phyloP scores from a whole-genome alignment of 2,888 invertebrate genomes.

The Junonia oenone region DNA sequence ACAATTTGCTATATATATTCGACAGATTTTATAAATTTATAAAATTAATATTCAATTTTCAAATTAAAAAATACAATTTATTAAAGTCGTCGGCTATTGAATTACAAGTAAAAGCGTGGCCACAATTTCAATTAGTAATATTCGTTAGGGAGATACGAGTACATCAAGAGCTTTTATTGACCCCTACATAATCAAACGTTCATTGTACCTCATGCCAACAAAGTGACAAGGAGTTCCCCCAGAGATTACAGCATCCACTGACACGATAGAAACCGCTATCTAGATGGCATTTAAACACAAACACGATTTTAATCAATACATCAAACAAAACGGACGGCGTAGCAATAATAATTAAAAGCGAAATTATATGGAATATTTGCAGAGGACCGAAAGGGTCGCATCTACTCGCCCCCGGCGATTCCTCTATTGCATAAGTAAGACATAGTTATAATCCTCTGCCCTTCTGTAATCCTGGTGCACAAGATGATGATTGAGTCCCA shows the following conservation, averaged over 20 bases:
- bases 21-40: too few relatives aligned
- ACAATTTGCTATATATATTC: too few relatives aligned
- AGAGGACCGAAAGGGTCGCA: constrained; percentile 62
- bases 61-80: background rate
- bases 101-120: constrained; percentile 7
- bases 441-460: constrained; percentile 51
- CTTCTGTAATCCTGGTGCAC: constrained; percentile 67
- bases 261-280: constrained; percentile 45
- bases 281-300: constrained; percentile 66
- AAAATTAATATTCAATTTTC: background rate
- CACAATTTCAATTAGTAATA: constrained; percentile 25
- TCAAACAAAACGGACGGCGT: constrained; percentile 71
- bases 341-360: constrained; percentile 79
- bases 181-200: constrained; percentile 24
- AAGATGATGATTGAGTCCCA: constrained; percentile 77
- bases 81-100: background rate
- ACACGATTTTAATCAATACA: constrained; percentile 77
- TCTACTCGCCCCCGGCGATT: constrained; percentile 53
- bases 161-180: constrained; percentile 27
- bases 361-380: constrained; percentile 77
- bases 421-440: constrained; percentile 44
- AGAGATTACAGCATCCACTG: constrained; percentile 55
- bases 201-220: constrained; percentile 24
- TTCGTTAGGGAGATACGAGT: constrained; percentile 24
- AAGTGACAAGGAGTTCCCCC: constrained; percentile 38